These are phyloP conservation scores for Mareca penelope DNA, from an alignment of 2,797 vertebrate genomes.

Conservation along the genomic window DNA sequence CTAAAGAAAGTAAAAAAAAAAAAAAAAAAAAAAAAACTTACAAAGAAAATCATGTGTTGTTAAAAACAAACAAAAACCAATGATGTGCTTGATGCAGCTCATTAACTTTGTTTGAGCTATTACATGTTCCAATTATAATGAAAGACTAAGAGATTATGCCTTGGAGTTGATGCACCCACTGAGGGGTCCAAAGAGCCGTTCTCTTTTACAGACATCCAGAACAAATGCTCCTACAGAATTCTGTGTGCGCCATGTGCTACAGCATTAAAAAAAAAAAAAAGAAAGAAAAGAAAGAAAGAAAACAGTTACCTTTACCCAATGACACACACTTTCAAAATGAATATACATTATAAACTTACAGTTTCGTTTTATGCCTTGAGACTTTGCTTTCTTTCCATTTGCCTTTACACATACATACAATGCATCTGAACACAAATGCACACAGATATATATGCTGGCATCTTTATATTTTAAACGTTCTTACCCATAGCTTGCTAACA, in stretches of 20 bases:
- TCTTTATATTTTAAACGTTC: background rate
- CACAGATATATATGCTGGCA: too few relatives aligned
- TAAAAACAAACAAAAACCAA: background rate
- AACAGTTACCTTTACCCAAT: background rate
- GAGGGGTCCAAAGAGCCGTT: background rate
- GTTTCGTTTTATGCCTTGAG: background rate
- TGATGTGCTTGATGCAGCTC: background rate
- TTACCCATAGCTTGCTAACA: background rate
- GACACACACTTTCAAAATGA: background rate
- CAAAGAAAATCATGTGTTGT: background rate
- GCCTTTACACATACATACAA: background rate
- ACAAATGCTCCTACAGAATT: background rate
- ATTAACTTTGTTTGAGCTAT: background rate
- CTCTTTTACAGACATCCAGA: background rate
- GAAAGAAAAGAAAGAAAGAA: background rate
- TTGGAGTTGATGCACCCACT: background rate
- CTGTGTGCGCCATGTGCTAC: fast-evolving
- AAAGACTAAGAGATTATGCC: background rate
- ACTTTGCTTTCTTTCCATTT: fast-evolving
- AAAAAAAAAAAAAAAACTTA: background rate
- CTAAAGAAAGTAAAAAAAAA: background rate
- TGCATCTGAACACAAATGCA: too few relatives aligned
- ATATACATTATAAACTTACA: background rate
- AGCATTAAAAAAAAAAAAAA: background rate
- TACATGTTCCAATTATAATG: background rate